Base-by-base conservation (phyloP, 64 coral and sea anemone genomes). In the Montipora cactus region DNA sequence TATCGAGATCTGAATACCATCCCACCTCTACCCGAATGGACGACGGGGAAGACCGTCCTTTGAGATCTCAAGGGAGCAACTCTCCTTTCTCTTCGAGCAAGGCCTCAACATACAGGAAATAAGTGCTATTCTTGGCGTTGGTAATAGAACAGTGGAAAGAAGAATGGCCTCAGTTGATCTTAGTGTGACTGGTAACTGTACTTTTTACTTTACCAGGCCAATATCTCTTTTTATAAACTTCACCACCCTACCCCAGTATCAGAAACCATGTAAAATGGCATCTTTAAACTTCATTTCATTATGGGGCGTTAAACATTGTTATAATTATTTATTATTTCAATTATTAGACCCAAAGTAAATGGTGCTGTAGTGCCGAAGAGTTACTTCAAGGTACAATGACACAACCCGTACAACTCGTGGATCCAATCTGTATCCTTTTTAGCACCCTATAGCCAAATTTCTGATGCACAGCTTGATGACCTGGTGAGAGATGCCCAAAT, bases 11-110 rank as follows among this genome's bases (percentile, higher is more conserved):
- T 52, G 58, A 84, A 75, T 80, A 74, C 23, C 71, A 47, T 14
- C n/a, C 77, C 71, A 47, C 62, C 55, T 23, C 11, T 69, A 76
- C 37, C 53, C 46, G 19, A 15, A 19, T 28, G 84, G 95, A 87
- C 19, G 77, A 50, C 80, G 91, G 55, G 91, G 95, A 51, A 89
- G 95, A 78, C 95, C 95, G 5, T 10, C 67, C 21, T 96, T 85
- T 86, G 74, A 93, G 47, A 96, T 96, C 37, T 79, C 86, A 14
- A 68, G 67, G 37, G 87, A 90, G 19, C 90, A 96, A 59, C 51
- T 96, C 16, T 72, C 78, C 5, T 90, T 90, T 90, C 46, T 90
- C 13, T 57, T 90, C 18, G 53, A 90, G 22, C 89, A 90, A 81
- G 89, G 89, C 68, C 81, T 90, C 47, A 81, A 90, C 22, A 46